Base-by-base conservation (phyloP, 2,113 vertebrate genomes). In the Petroica traversi region DNA sequence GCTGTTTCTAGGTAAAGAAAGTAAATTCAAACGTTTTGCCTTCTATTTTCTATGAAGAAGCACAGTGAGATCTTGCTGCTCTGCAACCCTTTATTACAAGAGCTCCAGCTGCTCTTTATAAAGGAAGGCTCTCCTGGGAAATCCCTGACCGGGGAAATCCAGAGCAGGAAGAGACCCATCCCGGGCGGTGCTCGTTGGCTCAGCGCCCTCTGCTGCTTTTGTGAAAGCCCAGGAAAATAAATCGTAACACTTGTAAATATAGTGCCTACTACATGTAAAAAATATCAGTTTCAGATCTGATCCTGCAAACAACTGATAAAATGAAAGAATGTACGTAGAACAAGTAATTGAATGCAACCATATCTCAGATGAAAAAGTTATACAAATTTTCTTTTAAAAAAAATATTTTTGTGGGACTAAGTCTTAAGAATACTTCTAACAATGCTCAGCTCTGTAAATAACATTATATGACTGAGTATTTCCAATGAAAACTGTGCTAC, bases 151-250 rank as follows among this genome's bases (percentile, higher is more conserved):
- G 51, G 95, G 92, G 74, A 94, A 95, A 15, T 49, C 68, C 95
- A 75, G 40, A 7, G 51, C 8, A 4, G 36, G 80, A 75, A 57
- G 23, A 43, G 9, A 14, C 20, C 36, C 48, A 0, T 0, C 4
- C 0, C 3, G 6, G 54, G 51, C 12, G 8, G 71, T 4, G 74
- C 19, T 15, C 18, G 15, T 3, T 69, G 43, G 48, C 87, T 80
- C 91, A 57, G 95, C 94, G 93, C 96, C 93, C 93, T 91, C 96
- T 94, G 76, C 85, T 89, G 94, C 82, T 33, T 18, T 5, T 15
- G 12, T 18, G 6, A 16, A n/a, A 82, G 73, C 11, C 19, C 22
- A 15, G 20, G 19, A 24, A 45, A 84, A 46, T 1, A n/a, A 52
- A 15, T 2, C 3, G 2, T 1, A 23, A 34, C 15, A 0, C 5